phyloP scores from a whole-genome alignment of 2,888 invertebrate genomes.

The Sturmia bella region DNA sequence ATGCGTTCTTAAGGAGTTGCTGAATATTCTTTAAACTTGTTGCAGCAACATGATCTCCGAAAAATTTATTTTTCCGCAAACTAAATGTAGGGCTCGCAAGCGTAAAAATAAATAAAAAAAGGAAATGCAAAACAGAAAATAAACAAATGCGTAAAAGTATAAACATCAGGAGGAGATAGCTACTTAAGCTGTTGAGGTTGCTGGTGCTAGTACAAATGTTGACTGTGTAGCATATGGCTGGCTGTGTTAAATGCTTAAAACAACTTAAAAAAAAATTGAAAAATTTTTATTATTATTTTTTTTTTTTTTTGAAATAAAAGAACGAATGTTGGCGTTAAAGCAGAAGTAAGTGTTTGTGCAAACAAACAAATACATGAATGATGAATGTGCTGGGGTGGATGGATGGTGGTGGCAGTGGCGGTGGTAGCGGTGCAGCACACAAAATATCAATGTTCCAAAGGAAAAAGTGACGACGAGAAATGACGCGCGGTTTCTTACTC shows the following conservation, averaged over 20 bases:
- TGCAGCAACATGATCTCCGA: too few relatives aligned
- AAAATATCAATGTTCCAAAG: constrained; percentile 43
- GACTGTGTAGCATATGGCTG: constrained; percentile 50
- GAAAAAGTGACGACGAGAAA: constrained; percentile 55
- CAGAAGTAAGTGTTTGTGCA: constrained; percentile 48
- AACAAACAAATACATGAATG: constrained; percentile 28
- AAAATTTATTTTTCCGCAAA: neutral
- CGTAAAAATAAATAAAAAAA: constrained; percentile 10
- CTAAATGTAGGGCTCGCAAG: neutral
- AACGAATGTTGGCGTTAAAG: constrained; percentile 53
- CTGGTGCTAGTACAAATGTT: constrained; percentile 23
- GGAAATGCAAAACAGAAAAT: neutral
- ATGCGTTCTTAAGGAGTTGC: too few relatives aligned
- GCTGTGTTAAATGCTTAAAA: constrained; percentile 42
- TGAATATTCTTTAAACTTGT: too few relatives aligned
- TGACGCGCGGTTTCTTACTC: constrained; percentile 50
- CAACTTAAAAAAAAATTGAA: neutral
- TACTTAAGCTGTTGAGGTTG: constrained; percentile 8
- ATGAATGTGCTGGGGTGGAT: neutral
- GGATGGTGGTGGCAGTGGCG: constrained; percentile 5
- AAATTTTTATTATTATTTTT: too few relatives aligned
- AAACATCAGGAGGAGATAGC: constrained; percentile 15
- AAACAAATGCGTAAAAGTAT: constrained; percentile 50
- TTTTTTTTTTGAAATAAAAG: too few relatives aligned
- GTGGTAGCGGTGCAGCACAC: constrained; percentile 10